A percentile compares a stretch with the other conserved stretches of the same genome.
Evolutionary conservation across 2,888 invertebrate species (phyloP).

Genomic region (Diabrotica balteata): DNA sequence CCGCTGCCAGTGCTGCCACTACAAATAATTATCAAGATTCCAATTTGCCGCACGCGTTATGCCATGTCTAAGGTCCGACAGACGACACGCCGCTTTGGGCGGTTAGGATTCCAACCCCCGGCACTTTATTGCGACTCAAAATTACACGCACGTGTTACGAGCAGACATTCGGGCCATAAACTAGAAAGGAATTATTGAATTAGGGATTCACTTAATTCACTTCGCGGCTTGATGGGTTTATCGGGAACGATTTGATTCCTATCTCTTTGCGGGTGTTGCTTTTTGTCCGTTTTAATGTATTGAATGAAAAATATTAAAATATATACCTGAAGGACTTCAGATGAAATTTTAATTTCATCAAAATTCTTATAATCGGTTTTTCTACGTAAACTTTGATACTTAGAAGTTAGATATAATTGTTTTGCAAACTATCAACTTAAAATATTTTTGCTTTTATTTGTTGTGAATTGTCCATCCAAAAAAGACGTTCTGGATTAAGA

Average conservation of each 20-base stretch:
- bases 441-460: too few species aligned
- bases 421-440: too few species aligned
- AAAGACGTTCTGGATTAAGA: too few species aligned
- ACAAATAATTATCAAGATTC: conserved; percentile 18
- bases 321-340: too few species aligned
- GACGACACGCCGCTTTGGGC: neutral
- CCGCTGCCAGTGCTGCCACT: conserved; percentile 10
- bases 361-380: too few species aligned
- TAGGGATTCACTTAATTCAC: conserved; percentile 36
- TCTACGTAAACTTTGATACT: too few species aligned
- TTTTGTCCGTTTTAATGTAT: neutral
- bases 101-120: conserved; percentile 5
- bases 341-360: too few species aligned
- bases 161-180: conserved; percentile 42
- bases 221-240: conserved; percentile 31
- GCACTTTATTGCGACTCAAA: conserved; percentile 36
- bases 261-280: neutral
- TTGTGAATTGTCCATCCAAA: too few species aligned
- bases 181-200: conserved; percentile 43
- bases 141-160: conserved; percentile 40
- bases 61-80: conserved; percentile 13
- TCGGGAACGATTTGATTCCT: conserved; percentile 11
- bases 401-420: too few species aligned
- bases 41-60: conserved; percentile 18
- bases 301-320: too few species aligned